phyloP scores from a whole-genome alignment of 2,797 vertebrate species.

The Sarcophilus harrisii region DNA sequence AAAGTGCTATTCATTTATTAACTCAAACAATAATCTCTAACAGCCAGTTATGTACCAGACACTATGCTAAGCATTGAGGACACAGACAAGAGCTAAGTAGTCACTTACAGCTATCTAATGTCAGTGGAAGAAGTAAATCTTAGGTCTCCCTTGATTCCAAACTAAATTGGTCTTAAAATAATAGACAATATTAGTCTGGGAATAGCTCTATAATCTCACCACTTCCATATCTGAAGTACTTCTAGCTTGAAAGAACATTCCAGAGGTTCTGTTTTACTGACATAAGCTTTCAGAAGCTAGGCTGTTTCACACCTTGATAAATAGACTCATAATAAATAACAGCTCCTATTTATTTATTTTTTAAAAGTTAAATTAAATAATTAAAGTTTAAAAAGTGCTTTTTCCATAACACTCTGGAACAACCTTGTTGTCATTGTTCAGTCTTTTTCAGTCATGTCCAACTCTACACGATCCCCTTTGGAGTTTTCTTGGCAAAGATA shows the following conservation, averaged over 20 bases:
- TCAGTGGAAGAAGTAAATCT: not conserved
- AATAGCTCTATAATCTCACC: not conserved
- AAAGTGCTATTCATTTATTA: not conserved
- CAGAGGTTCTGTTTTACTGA: not conserved
- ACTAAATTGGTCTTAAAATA: not conserved
- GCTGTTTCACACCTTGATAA: not conserved
- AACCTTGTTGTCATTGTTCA: not conserved
- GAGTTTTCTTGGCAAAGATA: not conserved
- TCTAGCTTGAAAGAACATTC: not conserved
- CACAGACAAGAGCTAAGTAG: not conserved
- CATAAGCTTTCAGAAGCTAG: not conserved
- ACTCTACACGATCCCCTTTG: not conserved
- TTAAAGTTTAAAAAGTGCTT: not conserved
- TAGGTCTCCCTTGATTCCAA: not conserved
- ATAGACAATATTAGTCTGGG: not conserved
- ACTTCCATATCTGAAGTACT: not conserved
- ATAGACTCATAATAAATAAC: not conserved
- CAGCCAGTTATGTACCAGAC: not conserved
- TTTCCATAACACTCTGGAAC: not conserved
- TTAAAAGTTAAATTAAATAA: not conserved
- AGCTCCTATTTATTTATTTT: not conserved
- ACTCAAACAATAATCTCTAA: not conserved
- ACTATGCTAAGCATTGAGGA: not conserved
- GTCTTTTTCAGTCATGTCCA: not conserved
- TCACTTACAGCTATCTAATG: not conserved